Evolutionary conservation across 2,888 invertebrate species (phyloP).

Genomic region (Sinodicranocentrus sp.): DNA sequence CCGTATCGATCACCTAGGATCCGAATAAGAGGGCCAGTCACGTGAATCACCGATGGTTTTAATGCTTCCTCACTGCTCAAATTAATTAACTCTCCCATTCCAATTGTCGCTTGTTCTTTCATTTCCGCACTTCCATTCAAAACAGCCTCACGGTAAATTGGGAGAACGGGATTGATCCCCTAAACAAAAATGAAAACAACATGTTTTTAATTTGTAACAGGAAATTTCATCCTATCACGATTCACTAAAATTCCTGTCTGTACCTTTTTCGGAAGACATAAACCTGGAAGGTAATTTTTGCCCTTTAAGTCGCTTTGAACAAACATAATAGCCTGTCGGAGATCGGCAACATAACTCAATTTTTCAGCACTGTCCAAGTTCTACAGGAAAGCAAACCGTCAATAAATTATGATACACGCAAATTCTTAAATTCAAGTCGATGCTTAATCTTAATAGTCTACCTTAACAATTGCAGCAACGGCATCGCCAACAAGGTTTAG

Average conservation of each 20-base stretch:
- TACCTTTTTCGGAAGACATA: slow-evolving; percentile 91
- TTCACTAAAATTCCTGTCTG: background rate
- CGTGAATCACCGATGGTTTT: slow-evolving; percentile 97
- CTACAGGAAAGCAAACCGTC: slow-evolving; percentile 79
- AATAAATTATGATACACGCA: too few relatives aligned
- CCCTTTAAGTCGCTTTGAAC: slow-evolving; percentile 91
- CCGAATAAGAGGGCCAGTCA: slow-evolving; percentile 98
- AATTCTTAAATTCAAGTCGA: too few relatives aligned
- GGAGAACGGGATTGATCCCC: slow-evolving; percentile 95
- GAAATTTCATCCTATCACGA: slow-evolving; percentile 6
- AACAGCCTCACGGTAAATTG: slow-evolving; percentile 97
- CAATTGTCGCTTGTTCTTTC: slow-evolving; percentile 96
- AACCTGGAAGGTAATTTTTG: slow-evolving; percentile 88
- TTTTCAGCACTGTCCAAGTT: slow-evolving; percentile 91
- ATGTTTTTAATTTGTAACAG: slow-evolving; percentile 11
- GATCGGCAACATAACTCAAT: slow-evolving; percentile 91
- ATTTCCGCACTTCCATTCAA: slow-evolving; percentile 96
- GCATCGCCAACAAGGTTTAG: slow-evolving; percentile 95
- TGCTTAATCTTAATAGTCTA: slow-evolving; percentile 18
- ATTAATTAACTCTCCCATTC: slow-evolving; percentile 90
- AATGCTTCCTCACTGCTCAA: slow-evolving; percentile 92
- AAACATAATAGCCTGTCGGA: slow-evolving; percentile 94
- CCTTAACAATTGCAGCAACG: slow-evolving; percentile 90
- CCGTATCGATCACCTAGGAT: slow-evolving; percentile 97
- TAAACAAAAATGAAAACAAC: slow-evolving; percentile 77